These are phyloP conservation scores for Urophycis tenuis DNA, from an alignment of 2,797 vertebrate species.

Conservation along the genomic window DNA sequence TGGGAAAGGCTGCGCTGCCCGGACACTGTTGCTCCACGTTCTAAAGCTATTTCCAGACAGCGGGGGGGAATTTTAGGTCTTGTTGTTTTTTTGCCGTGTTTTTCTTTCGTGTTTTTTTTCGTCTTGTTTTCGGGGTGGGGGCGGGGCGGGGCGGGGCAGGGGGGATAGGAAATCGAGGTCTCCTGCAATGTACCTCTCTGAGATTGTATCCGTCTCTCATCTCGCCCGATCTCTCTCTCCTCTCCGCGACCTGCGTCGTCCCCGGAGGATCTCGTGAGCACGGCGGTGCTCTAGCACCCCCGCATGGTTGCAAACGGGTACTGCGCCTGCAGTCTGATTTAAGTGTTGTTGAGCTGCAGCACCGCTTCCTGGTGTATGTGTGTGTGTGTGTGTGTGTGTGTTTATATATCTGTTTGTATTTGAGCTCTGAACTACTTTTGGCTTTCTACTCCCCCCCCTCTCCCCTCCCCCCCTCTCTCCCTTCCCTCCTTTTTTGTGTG, in stretches of 20 bases:
- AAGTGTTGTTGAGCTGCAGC: neutral
- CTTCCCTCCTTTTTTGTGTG: too few relatives aligned
- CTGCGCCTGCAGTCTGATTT: neutral
- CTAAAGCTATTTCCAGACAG: conserved; percentile 66
- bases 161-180: conserved; percentile 60
- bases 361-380: neutral
- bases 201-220: conserved; percentile 49
- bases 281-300: conserved; percentile 48
- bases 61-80: conserved; percentile 23
- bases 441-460: conserved; percentile 8
- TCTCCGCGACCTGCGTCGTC: conserved; percentile 27
- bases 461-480: too few relatives aligned
- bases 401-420: neutral
- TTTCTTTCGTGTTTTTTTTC: too few relatives aligned
- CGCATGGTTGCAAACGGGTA: conserved; percentile 44
- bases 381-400: neutral
- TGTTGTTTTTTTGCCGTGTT: neutral
- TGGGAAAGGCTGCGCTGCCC: conserved; percentile 64
- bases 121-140: conserved; percentile 25
- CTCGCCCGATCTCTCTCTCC: conserved; percentile 26
- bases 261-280: neutral
- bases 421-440: neutral
- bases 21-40: conserved; percentile 58
- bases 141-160: too few relatives aligned
- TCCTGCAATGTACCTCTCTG: conserved; percentile 38